Base-by-base conservation (phyloP, 2,113 vertebrate genomes). In the Callionymus lyra region DNA sequence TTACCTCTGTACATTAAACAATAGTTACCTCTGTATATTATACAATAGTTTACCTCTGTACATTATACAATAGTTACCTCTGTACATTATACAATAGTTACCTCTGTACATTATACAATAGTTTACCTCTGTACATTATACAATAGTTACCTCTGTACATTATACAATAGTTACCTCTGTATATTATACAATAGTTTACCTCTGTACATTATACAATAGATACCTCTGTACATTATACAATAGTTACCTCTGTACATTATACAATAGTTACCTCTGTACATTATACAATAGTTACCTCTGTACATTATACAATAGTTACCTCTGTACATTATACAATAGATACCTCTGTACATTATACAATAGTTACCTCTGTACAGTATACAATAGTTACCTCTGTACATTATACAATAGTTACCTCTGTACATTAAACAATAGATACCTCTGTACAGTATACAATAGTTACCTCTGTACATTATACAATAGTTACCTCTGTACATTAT, bases 21-120 rank as follows among this genome's bases (percentile, higher is more conserved):
- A n/a, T n/a, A n/a, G n/a, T n/a, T 69, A 87, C 86, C 86, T 88
- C 82, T 60, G 63, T 84, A 86, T 83, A 86, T 84, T 63, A 88
- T 83, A 50, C 83, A 84, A n/a, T n/a, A n/a, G n/a, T n/a, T n/a
- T 69, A 87, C 86, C 86, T 88, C 82, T 60, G 63, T 84, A 86
- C 84, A 86, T 84, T 63, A 88, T 83, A 50, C 83, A 84, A n/a
- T n/a, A n/a, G n/a, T n/a, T 69, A 87, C 86, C 86, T 88, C 82
- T 60, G 63, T 84, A 86, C 84, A 86, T 84, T 63, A 88, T 83
- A 50, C 83, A 84, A n/a, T n/a, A n/a, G n/a, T n/a, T 69, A 87
- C 86, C 86, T 88, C 82, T 60, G 63, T 84, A 86, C 84, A 86
- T 84, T 63, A 88, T 83, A 50, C 83, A 84, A n/a, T n/a, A n/a